phyloP scores from a whole-genome alignment of 2,797 vertebrate genomes.

The Gadopsis marmoratus region DNA sequence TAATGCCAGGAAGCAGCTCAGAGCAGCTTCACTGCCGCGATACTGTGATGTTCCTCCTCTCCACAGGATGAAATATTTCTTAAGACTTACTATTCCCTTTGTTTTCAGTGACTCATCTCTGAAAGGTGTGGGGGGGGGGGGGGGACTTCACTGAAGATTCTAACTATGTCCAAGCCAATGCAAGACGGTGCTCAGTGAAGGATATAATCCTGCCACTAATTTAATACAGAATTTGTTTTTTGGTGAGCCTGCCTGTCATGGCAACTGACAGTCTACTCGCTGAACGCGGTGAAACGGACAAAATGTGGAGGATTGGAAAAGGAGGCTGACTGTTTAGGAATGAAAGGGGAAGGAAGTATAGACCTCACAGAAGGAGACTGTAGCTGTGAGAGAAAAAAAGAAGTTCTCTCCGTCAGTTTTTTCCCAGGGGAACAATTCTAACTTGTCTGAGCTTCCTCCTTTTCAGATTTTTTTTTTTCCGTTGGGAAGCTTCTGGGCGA shows the following conservation, averaged over 20 bases:
- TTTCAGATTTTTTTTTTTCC: conserved; percentile 15
- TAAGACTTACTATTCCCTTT: conserved; percentile 61
- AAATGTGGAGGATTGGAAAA: conserved; percentile 68
- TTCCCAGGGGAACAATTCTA: conserved; percentile 59
- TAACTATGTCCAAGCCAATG: conserved; percentile 50
- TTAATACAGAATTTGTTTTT: conserved; percentile 67
- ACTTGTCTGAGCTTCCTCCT: conserved; percentile 49
- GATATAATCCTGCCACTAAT: conserved; percentile 71
- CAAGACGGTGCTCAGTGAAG: conserved; percentile 60
- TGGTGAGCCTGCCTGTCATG: conserved; percentile 65
- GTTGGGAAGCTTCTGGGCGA: conserved; percentile 14
- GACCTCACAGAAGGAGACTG: conserved; percentile 71
- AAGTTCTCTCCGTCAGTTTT: conserved; percentile 34
- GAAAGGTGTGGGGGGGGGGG: too few species aligned
- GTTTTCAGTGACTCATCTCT: conserved; percentile 62
- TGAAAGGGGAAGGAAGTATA: conserved; percentile 66
- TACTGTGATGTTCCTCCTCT: conserved; percentile 42
- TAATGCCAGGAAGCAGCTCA: conserved; percentile 54
- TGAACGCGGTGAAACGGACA: conserved; percentile 49
- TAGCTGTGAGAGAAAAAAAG: conserved; percentile 48
- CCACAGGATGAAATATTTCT: conserved; percentile 55
- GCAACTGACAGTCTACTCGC: conserved; percentile 65
- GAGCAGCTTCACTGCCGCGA: conserved; percentile 46
- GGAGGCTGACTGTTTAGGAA: conserved; percentile 61
- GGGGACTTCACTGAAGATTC: conserved; percentile 48